phyloP scores from a whole-genome alignment of 2,888 invertebrate species.

The Xestia sexstrigata region DNA sequence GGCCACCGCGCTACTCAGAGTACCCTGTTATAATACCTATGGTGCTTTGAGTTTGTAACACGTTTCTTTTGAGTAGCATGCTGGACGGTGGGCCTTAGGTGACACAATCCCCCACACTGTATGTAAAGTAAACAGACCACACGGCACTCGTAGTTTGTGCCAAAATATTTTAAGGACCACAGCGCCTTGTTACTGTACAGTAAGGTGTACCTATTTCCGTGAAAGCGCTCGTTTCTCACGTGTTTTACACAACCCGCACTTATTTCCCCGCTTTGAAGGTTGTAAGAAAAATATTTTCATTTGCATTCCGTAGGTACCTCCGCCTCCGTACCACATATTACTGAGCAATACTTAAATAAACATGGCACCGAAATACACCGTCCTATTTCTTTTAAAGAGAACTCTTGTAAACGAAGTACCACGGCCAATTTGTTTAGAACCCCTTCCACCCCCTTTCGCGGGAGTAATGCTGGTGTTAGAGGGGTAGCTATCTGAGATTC shows the following conservation, averaged over 20 bases:
- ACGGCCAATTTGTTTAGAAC: constrained; percentile 66
- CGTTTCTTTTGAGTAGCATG: neutral
- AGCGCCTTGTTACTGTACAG: constrained; percentile 26
- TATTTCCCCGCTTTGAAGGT: constrained; percentile 53
- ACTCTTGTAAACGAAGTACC: constrained; percentile 75
- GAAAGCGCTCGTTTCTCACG: constrained; percentile 39
- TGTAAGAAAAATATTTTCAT: constrained; percentile 61
- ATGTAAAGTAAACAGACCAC: neutral
- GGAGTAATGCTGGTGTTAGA: constrained; percentile 5
- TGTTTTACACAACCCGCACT: constrained; percentile 44
- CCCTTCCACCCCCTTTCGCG: constrained; percentile 35
- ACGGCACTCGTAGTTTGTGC: constrained; percentile 17
- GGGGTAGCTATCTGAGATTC: constrained; percentile 29
- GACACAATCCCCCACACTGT: neutral
- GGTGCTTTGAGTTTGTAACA: too few relatives aligned
- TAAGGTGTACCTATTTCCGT: constrained; percentile 37
- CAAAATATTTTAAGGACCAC: constrained; percentile 45
- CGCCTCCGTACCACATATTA: constrained; percentile 63
- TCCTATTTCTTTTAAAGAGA: constrained; percentile 80
- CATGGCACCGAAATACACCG: constrained; percentile 73
- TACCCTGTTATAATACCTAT: too few relatives aligned
- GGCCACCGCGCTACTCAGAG: neutral
- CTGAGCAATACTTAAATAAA: constrained; percentile 72
- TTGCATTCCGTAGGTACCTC: constrained; percentile 51
- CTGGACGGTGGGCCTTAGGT: neutral